These are phyloP conservation scores for Colinus virginianus DNA, from an alignment of 2,113 vertebrate genomes.

Conservation along the genomic window DNA sequence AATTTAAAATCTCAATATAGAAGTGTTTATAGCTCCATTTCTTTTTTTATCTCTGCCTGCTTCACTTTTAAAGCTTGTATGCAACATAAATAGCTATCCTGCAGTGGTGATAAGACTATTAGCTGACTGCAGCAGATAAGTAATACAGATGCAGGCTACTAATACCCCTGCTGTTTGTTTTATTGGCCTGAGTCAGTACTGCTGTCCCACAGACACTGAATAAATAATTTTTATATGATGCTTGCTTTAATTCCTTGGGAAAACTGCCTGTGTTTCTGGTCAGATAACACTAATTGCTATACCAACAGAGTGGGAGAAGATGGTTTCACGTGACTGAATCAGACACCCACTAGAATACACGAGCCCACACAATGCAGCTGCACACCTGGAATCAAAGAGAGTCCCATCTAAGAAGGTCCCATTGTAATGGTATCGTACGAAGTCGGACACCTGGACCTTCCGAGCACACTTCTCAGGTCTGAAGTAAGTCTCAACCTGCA, in stretches of 20 bases:
- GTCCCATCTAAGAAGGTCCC: conserved; percentile 96
- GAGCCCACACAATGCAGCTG: not conserved
- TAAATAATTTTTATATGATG: not conserved
- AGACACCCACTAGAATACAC: not conserved
- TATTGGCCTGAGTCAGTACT: not conserved
- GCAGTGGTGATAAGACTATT: not conserved
- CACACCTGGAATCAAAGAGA: conserved; percentile 94
- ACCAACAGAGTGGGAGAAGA: not conserved
- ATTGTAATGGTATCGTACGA: conserved; percentile 96
- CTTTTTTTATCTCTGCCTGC: not conserved
- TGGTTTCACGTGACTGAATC: not conserved
- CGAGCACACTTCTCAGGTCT: conserved; percentile 85
- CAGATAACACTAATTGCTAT: not conserved
- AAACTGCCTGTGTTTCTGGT: not conserved
- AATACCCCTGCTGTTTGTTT: not conserved
- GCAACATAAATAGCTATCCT: not conserved
- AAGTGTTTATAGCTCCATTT: not conserved
- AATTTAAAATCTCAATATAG: not conserved
- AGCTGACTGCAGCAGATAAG: not conserved
- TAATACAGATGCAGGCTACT: not conserved
- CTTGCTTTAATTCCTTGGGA: not conserved
- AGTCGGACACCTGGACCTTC: conserved; percentile 93
- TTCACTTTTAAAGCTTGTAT: not conserved
- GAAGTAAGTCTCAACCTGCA: conserved; percentile 89
- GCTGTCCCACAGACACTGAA: not conserved